A percentile compares a stretch with the other conserved stretches of the same genome.
Conservation (phyloP, 2,888 invertebrate genomes). For the Callimorpha dominula region DNA sequence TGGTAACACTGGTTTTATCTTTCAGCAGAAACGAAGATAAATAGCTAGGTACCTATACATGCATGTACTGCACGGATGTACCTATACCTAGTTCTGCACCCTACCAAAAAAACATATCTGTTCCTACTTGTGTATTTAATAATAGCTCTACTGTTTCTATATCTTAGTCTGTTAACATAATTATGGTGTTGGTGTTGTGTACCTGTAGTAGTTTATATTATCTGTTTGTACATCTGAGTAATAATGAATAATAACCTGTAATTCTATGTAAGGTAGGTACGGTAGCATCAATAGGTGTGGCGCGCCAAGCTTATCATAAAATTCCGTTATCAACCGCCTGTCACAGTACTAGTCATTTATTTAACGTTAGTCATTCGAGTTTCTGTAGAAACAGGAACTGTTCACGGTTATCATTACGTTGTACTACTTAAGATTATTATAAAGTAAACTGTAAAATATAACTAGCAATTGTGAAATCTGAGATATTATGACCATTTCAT, state of each 20-base stretch:
- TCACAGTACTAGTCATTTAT: slow-evolving; percentile 44
- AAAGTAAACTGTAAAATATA: background rate
- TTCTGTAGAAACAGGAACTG: slow-evolving; percentile 51
- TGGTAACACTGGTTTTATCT: too few relatives aligned
- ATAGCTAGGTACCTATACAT: too few relatives aligned
- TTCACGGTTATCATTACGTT: slow-evolving; percentile 16
- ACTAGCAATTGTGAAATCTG: background rate
- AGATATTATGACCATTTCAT: background rate
- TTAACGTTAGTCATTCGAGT: slow-evolving; percentile 45
- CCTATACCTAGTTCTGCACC: too few relatives aligned
- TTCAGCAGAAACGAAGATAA: too few relatives aligned
- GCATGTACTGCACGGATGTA: too few relatives aligned
- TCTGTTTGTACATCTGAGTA: slow-evolving; percentile 1
- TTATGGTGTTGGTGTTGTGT: too few relatives aligned
- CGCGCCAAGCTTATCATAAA: slow-evolving; percentile 43
- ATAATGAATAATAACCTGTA: slow-evolving; percentile 1
- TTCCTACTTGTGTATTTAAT: too few relatives aligned
- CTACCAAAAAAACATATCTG: too few relatives aligned
- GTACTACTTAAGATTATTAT: background rate
- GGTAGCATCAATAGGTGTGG: slow-evolving; percentile 45
- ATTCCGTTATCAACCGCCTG: slow-evolving; percentile 47
- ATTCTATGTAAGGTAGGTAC: slow-evolving; percentile 19
- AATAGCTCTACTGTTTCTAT: too few relatives aligned
- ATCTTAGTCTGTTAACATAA: too few relatives aligned
- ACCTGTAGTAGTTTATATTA: too few relatives aligned